Conservation (phyloP, 1,140 invertebrate genomes). For the Drosophila ironensis region DNA sequence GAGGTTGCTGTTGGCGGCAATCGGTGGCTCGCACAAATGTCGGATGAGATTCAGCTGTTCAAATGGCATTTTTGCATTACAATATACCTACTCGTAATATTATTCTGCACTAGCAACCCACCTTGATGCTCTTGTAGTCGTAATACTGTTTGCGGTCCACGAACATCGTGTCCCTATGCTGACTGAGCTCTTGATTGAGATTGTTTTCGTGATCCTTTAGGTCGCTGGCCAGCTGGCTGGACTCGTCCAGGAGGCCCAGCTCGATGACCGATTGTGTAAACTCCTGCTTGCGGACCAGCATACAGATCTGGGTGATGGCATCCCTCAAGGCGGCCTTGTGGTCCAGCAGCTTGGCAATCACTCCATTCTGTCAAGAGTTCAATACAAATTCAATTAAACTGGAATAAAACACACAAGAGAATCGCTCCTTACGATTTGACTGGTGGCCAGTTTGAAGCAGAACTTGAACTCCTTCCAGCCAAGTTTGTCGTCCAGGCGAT, state of each 20-base stretch:
- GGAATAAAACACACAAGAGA: no score
- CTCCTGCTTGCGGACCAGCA: conserved; percentile 85
- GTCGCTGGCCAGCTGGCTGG: conserved; percentile 46
- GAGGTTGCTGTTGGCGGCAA: conserved; percentile 83
- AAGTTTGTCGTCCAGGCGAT: conserved; percentile 85
- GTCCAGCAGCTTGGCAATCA: conserved; percentile 83
- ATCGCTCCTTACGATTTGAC: conserved; percentile 87
- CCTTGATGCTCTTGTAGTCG: conserved; percentile 77
- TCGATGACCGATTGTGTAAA: conserved; percentile 84
- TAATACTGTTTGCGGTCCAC: conserved; percentile 45
- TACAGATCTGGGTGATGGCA: conserved; percentile 82
- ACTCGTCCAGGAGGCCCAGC: conserved; percentile 83
- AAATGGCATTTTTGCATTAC: no score
- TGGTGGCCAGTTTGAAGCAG: conserved; percentile 87
- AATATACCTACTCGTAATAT: no score
- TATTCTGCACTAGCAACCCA: no score
- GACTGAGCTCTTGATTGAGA: conserved; percentile 27
- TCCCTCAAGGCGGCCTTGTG: conserved; percentile 82
- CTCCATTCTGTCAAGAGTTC: conserved; percentile 82
- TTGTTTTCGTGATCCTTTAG: conserved; percentile 61
- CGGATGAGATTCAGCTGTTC: conserved; percentile 86
- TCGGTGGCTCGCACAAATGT: conserved; percentile 85
- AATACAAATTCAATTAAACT: no score
- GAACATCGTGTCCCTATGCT: conserved; percentile 17
- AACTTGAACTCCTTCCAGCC: conserved; percentile 88